Base-by-base conservation (phyloP, 1,140 invertebrate species). In the Drosophila bipectinata region DNA sequence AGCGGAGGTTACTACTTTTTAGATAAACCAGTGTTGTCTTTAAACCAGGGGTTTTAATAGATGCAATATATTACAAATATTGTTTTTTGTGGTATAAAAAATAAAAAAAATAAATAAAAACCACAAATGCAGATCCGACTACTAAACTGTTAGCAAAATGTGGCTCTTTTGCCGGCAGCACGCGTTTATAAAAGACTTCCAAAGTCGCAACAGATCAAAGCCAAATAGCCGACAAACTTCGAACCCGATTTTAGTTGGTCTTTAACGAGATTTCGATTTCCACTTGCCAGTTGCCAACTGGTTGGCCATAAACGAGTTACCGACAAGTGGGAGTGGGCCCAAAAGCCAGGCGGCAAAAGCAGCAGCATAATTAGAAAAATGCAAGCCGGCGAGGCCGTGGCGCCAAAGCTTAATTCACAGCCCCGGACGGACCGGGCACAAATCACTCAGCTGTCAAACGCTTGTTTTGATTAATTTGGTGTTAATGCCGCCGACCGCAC, bases 401-500 rank as follows among this genome's bases (percentile, higher is more conserved):
- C 82, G 82, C 82, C 82, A 82, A 66, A 52, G 60, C 77, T 64
- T 66, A 71, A 61, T 61, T 80, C 68, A 77, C 59, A 64, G 61
- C 55, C 48, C 26, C 49, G 51, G 51, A 48, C 63, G 41, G 66
- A 47, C 39, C 66, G 44, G 47, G 61, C 81, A 85, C 82, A 82
- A 85, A 85, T 87, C 82, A 85, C 64, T 85, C 82, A 85, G 56
- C 83, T 82, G 82, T 85, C 82, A 87, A 87, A 85, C 78, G 82
- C 74, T 82, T 72, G 78, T 82, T 69, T 76, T 85, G 82, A 85
- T 85, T 85, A 87, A 85, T 85, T 87, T 87, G 74, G 78, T 82
- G 82, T 76, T 85, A 85, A 87, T 88, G 81, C 77, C 77, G 82
- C 61, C 41, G 52, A 56, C 55, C 64, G 56, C 74, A 55, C 72